phyloP scores from a whole-genome alignment of 2,113 vertebrate species.

The Noturus placidus region DNA sequence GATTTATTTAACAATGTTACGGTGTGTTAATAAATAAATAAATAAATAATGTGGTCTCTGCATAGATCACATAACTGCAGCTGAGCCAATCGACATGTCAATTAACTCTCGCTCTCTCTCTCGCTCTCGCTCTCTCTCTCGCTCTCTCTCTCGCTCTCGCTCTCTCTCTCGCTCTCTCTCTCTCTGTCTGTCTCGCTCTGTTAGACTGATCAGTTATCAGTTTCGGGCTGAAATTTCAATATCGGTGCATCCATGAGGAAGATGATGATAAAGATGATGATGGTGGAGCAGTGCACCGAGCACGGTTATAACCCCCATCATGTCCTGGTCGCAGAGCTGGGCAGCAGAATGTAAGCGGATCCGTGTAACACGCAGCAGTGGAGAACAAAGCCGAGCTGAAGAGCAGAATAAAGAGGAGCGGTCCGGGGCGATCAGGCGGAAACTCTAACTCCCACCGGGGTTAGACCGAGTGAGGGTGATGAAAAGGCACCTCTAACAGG shows the following conservation, averaged over 20 bases:
- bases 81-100: no score
- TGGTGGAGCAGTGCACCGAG: not conserved
- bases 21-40: no score
- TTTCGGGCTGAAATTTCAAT: no score
- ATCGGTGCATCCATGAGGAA: not conserved
- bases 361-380: not conserved
- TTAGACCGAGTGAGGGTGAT: not conserved
- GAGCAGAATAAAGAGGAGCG: not conserved
- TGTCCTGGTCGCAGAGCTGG: not conserved
- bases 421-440: not conserved
- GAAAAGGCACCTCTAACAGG: not conserved
- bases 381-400: not conserved
- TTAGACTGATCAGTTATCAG: no score
- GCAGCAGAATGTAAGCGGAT: not conserved
- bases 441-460: not conserved
- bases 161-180: no score
- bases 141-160: no score
- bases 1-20: no score
- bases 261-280: not conserved
- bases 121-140: no score
- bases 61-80: no score
- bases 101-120: no score
- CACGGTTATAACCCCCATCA: not conserved
- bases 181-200: no score
- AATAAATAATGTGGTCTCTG: no score